Percentiles rank a stretch among this genome's conserved stretches.
phyloP scores from a whole-genome alignment of 2,797 vertebrate species.

The Sciurus vulgaris region DNA sequence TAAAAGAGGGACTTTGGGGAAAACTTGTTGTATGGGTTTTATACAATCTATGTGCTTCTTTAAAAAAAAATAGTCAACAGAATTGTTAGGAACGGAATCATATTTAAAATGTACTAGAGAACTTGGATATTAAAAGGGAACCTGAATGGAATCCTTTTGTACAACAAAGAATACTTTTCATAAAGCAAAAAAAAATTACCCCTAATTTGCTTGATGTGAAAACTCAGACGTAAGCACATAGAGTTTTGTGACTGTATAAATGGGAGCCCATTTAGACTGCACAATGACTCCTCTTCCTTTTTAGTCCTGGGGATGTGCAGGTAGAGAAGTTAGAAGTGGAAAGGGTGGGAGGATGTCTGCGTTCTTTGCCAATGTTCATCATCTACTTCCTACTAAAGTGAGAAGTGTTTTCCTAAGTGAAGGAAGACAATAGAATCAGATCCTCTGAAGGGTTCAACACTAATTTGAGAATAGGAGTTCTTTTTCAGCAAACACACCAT shows the following conservation, averaged over 20 bases:
- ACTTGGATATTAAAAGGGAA: slow-evolving; percentile 62
- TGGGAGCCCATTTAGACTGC: background rate
- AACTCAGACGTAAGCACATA: background rate
- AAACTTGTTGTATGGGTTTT: background rate
- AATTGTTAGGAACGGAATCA: slow-evolving; percentile 51
- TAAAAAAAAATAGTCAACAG: background rate
- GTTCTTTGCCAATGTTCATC: background rate
- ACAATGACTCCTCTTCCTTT: background rate
- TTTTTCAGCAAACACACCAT: background rate
- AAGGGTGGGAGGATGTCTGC: background rate
- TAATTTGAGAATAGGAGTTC: background rate
- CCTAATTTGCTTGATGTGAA: slow-evolving; percentile 67
- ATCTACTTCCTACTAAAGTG: background rate
- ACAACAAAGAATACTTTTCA: slow-evolving; percentile 58
- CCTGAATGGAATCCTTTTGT: slow-evolving; percentile 52
- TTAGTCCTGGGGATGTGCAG: background rate
- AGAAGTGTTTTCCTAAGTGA: background rate
- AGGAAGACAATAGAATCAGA: background rate
- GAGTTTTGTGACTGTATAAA: background rate
- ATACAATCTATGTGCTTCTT: background rate
- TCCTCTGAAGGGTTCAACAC: background rate
- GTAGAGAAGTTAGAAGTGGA: background rate
- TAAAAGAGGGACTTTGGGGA: slow-evolving; percentile 30
- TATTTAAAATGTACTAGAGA: slow-evolving; percentile 42
- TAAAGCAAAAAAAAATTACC: slow-evolving; percentile 58